These are phyloP conservation scores for Eptatretus atami DNA, from an alignment of 2,797 vertebrate species.

Conservation along the genomic window DNA sequence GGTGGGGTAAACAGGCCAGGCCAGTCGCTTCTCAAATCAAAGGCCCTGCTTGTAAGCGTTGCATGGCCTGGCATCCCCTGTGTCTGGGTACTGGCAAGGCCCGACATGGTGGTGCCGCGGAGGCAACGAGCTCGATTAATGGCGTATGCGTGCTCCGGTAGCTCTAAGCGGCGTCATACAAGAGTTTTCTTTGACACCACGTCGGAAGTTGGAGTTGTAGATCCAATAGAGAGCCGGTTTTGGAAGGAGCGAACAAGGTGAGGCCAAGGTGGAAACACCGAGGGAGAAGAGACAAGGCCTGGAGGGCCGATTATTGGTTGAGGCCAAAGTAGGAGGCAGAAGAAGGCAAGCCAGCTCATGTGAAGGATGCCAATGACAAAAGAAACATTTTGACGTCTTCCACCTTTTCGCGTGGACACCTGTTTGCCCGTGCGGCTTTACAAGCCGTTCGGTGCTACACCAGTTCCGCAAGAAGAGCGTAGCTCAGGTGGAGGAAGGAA, in stretches of 20 bases:
- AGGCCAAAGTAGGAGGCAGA: conserved; percentile 46
- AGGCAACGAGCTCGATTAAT: conserved; percentile 64
- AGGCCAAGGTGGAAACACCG: conserved; percentile 33
- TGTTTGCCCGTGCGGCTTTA: conserved; percentile 63
- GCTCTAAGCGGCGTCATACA: conserved; percentile 87
- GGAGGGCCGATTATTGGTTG: conserved; percentile 21
- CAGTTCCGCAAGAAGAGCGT: conserved; percentile 75
- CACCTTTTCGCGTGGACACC: conserved; percentile 67
- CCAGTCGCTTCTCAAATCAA: conserved; percentile 63
- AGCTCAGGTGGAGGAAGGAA: conserved; percentile 59
- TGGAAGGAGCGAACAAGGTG: conserved; percentile 46
- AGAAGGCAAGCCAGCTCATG: conserved; percentile 66
- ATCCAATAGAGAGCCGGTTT: conserved; percentile 49
- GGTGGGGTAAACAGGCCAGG: conserved; percentile 56
- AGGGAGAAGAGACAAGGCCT: conserved; percentile 22
- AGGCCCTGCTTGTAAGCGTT: conserved; percentile 39
- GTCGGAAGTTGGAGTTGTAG: conserved; percentile 55
- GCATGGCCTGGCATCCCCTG: conserved; percentile 26
- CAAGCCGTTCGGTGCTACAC: conserved; percentile 32
- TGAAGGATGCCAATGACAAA: conserved; percentile 40
- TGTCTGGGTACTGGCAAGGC: conserved; percentile 37
- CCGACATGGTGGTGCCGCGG: conserved; percentile 73
- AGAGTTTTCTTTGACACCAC: conserved; percentile 68
- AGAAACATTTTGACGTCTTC: conserved; percentile 96
- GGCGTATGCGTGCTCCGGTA: conserved; percentile 77